These are phyloP conservation scores for Ochropleura leucogaster DNA, from an alignment of 2,888 invertebrate genomes.

Conservation along the genomic window DNA sequence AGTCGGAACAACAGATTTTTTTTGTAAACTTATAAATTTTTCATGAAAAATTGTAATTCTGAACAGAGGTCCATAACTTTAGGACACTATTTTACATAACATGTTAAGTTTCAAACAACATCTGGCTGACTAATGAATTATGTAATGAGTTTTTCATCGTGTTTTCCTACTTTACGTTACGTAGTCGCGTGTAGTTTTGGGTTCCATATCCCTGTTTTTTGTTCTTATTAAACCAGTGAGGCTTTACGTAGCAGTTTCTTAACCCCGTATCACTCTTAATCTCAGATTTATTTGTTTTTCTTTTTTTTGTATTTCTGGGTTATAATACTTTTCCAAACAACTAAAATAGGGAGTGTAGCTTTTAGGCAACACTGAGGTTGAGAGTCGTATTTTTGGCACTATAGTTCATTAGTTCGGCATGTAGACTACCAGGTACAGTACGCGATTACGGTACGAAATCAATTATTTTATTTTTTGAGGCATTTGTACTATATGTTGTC, in stretches of 20 bases:
- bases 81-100: conserved; percentile 23
- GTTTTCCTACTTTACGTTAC: conserved; percentile 17
- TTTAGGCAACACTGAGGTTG: too few species aligned
- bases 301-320: too few species aligned
- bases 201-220: conserved; percentile 13
- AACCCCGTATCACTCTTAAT: too few species aligned
- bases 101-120: conserved; percentile 53
- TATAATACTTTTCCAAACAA: too few species aligned
- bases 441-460: too few species aligned
- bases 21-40: conserved; percentile 55
- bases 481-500: too few species aligned
- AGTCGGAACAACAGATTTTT: conserved; percentile 59
- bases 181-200: neutral
- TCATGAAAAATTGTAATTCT: conserved; percentile 56
- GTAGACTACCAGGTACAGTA: too few species aligned
- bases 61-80: conserved; percentile 31
- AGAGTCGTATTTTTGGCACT: too few species aligned
- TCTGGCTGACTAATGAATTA: conserved; percentile 63
- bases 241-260: neutral
- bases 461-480: too few species aligned
- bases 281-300: too few species aligned
- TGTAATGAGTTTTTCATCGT: conserved; percentile 26
- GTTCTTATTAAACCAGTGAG: neutral
- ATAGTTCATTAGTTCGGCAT: too few species aligned
- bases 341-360: too few species aligned